A percentile compares a stretch with the other conserved stretches of the same genome.
Evolutionary conservation across 2,888 invertebrate species (phyloP).

Genomic region (Leptinotarsa peninsularis): DNA sequence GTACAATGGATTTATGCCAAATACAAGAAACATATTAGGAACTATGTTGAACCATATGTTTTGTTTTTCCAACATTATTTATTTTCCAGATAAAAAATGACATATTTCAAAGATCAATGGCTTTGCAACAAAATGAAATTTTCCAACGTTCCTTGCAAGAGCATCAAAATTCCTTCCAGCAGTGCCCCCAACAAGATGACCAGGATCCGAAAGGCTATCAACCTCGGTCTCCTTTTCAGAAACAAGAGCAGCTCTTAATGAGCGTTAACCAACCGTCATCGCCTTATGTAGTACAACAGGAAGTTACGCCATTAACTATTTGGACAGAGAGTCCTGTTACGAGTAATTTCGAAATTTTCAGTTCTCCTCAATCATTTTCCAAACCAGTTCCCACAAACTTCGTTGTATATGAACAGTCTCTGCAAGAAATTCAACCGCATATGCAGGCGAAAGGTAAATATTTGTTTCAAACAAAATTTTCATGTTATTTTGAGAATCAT

Average conservation of each 20-base stretch:
- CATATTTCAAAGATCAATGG: slow-evolving; percentile 26
- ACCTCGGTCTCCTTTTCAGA: slow-evolving; percentile 4
- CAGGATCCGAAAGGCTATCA: not conserved
- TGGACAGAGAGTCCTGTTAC: slow-evolving; percentile 10
- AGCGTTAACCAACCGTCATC: not conserved
- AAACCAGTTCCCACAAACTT: slow-evolving; percentile 9
- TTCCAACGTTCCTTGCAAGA: slow-evolving; percentile 27
- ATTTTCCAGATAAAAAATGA: slow-evolving; percentile 36
- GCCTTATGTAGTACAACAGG: not conserved
- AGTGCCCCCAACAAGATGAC: not conserved
- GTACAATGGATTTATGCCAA: too few relatives aligned
- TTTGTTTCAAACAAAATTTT: not conserved
- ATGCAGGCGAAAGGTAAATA: slow-evolving; percentile 3
- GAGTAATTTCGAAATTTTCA: slow-evolving; percentile 5
- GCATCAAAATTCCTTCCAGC: slow-evolving; percentile 15
- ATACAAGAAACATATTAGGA: too few relatives aligned
- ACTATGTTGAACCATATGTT: too few relatives aligned
- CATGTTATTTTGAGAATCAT: not conserved
- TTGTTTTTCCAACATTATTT: not conserved
- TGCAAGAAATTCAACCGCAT: slow-evolving; percentile 10
- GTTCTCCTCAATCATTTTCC: not conserved
- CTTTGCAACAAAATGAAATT: slow-evolving; percentile 30
- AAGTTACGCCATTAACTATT: not conserved
- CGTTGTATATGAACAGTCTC: slow-evolving; percentile 8
- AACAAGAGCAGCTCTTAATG: not conserved